Base-by-base conservation (phyloP, 2,797 vertebrate genomes). In the Darevskia nairensis region DNA sequence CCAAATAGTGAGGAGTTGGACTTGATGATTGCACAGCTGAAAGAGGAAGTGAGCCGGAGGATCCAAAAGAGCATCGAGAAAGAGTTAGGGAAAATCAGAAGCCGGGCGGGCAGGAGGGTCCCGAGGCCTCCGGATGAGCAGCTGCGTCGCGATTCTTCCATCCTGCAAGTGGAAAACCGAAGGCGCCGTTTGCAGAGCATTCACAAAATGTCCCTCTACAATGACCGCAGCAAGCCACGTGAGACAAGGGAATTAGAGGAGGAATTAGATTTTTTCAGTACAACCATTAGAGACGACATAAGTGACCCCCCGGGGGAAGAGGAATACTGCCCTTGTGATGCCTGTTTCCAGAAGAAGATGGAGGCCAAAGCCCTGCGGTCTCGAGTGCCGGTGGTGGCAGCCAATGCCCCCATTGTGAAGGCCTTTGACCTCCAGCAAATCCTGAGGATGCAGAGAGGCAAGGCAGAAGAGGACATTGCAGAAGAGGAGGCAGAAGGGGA, bases 261-360 rank as follows among this genome's bases (percentile, higher is more conserved):
- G 3, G 94, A 97, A 6, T 76, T 68, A 4, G 11, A 55, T 41
- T 94, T 95, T 64, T 91, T 96, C 44, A 96, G 96, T 11, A 91
- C 96, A 55, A 91, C 96, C 61, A 91, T 89, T 68, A 95, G 91
- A 46, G 87, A 85, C 25, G 96, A 95, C 50, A 90, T 94, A 76
- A 97, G 92, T 75, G 96, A 97, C 84, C 97, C 97, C 84, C 94
- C 93, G 0, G 96, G 95, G 13, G 94, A 96, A 66, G 98, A 98
- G 3, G 98, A 98, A 68, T 97, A 96, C 82, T 99, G 98, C 88
- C 98, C 98, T 0, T 99, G 98, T 84, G 97, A 98, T 76, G 92
- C 97, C 3, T 99, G 99, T 13, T 1, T 96, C 6, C 96, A 94
- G 93, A 98, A 97, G 82, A 97, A 97, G 93, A 87, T 92, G 9